Evolutionary conservation across 1,140 invertebrate genomes (phyloP).

Genomic region (Scaptomyza pallida): DNA sequence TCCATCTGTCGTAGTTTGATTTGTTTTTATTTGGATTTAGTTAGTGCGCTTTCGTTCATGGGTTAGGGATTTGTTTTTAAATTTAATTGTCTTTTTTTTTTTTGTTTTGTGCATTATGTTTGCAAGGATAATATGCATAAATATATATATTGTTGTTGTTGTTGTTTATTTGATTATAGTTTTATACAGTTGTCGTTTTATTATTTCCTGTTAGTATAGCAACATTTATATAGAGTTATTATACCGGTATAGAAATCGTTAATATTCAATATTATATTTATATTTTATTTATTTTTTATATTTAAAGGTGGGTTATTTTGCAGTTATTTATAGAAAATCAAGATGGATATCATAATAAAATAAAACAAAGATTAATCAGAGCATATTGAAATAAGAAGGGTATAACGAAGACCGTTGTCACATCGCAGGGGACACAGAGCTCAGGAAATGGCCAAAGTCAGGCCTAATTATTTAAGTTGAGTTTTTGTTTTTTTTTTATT

Average conservation of each 20-base stretch:
- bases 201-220: slow-evolving; percentile 50
- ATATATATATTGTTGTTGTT: too few relatives aligned
- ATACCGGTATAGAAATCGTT: slow-evolving; percentile 40
- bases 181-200: slow-evolving; percentile 56
- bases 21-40: slow-evolving; percentile 38
- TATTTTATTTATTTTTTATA: slow-evolving; percentile 54
- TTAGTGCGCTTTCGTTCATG: slow-evolving; percentile 46
- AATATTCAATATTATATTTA: slow-evolving; percentile 50
- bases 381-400: slow-evolving; percentile 10
- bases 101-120: slow-evolving; percentile 63
- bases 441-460: neutral
- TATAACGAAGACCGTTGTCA: slow-evolving; percentile 36
- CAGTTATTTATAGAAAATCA: slow-evolving; percentile 67
- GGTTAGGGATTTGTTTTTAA: slow-evolving; percentile 35
- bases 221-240: slow-evolving; percentile 45
- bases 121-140: slow-evolving; percentile 61
- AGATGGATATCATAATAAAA: slow-evolving; percentile 33
- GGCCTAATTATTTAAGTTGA: neutral
- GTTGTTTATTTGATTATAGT: slow-evolving; percentile 45
- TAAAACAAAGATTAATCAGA: neutral
- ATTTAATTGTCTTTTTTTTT: slow-evolving; percentile 32
- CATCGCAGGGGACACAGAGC: slow-evolving; percentile 14
- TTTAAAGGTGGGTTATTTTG: slow-evolving; percentile 82
- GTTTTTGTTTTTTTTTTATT: neutral
- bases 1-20: slow-evolving; percentile 49